Base-by-base conservation (phyloP, 2,113 vertebrate species). In the Pollimyrus isidori region DNA sequence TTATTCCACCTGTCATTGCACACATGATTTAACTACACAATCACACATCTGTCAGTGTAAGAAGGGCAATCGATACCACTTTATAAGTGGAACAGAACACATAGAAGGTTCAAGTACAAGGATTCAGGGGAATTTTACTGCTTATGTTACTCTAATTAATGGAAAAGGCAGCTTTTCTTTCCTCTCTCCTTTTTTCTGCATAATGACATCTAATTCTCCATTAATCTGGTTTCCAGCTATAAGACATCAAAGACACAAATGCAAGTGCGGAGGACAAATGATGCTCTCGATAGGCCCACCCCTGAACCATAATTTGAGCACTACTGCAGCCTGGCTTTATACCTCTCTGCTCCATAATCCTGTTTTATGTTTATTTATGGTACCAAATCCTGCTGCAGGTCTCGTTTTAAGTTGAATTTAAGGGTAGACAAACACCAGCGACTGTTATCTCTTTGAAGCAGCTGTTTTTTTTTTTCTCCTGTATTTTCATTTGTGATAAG, bases 361-460 rank as follows among this genome's bases (percentile, higher is more conserved):
- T 88, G 53, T 65, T 88, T 69, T 48, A 76, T 65, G 35, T 80
- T 80, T 88, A 80, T 88, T 88, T 35, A 86, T 82, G 88, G n/a
- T 26, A 53, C 50, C 23, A n/a, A 89, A 30, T 88, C 39, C 50
- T 58, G 35, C 76, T 84, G 45, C 42, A n/a, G 9, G 30, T 65
- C 35, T 35, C 76, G 26, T 62, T 89, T 89, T 62, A 84, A 84
- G 76, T 84, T 88, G 58, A 88, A 88, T 88, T 88, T 69, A 88
- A 80, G 88, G 46, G 65, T 50, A 35, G 30, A 85, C 50, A 86
- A 65, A 85, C 35, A 19, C 48, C 35, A 10, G 56, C 3, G 19
- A 62, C 42, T 26, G 52, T 89, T 89, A 86, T 87, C 89, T 89
- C 17, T 49, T 17, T 23, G 26, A 50, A 26, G 52, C 89, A 87